Conservation (phyloP, 2,888 invertebrate species). For the Agrochola lychnidis region DNA sequence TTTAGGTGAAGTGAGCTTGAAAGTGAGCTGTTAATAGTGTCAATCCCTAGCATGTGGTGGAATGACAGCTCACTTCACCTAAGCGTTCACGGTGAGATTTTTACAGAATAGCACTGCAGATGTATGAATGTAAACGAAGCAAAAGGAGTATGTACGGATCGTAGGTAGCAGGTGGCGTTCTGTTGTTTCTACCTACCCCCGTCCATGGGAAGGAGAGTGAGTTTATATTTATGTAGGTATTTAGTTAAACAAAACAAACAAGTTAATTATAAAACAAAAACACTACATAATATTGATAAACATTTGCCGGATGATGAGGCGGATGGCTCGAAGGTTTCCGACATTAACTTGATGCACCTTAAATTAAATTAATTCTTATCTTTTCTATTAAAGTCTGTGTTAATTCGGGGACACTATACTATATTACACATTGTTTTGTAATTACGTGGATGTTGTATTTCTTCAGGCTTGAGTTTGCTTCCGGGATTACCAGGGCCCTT, state of each 20-base stretch:
- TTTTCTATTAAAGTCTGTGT: slow-evolving; percentile 48
- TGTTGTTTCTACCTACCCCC: background rate
- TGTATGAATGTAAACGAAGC: background rate
- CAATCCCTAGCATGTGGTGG: no score
- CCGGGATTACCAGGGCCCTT: slow-evolving; percentile 7
- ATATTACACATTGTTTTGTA: slow-evolving; percentile 48
- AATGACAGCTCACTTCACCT: no score
- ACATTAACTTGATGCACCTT: slow-evolving; percentile 41
- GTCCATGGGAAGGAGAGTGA: no score
- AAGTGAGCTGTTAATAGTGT: no score
- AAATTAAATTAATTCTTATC: slow-evolving; percentile 56
- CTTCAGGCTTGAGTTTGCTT: slow-evolving; percentile 28
- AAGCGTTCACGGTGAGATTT: no score
- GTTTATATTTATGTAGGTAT: background rate
- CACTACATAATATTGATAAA: slow-evolving; percentile 70
- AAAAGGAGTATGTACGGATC: background rate
- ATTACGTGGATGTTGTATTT: slow-evolving; percentile 31
- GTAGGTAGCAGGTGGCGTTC: background rate
- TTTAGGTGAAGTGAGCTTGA: no score
- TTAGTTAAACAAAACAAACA: slow-evolving; percentile 28
- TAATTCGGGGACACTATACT: slow-evolving; percentile 50
- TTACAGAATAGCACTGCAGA: no score
- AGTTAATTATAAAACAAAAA: slow-evolving; percentile 47
- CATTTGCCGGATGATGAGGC: slow-evolving; percentile 71
- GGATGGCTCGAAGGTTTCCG: slow-evolving; percentile 71